phyloP scores from a whole-genome alignment of 2,113 vertebrate genomes.

The Mus musculus region GRCm39 chr17:78387001-78387500 shows the following conservation, averaged over 20 bases:
- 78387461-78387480: background rate
- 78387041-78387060: background rate
- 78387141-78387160: background rate
- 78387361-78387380: background rate
- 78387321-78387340: background rate
- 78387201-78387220: background rate
- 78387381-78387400: constrained; percentile 55
- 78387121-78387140: background rate
- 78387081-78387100: background rate
- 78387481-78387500: constrained; percentile 36
- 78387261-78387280: background rate
- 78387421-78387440: background rate
- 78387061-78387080: background rate
- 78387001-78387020: background rate
- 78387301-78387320: background rate
- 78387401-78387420: background rate
- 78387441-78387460: background rate
- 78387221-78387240: background rate
- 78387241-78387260: background rate
- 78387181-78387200: background rate
- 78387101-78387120: background rate
- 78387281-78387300: background rate
- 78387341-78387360: constrained; percentile 44
- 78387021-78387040: background rate
- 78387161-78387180: background rate